phyloP scores from a whole-genome alignment of 1,140 invertebrate species.

The Hyles vespertilio region DNA sequence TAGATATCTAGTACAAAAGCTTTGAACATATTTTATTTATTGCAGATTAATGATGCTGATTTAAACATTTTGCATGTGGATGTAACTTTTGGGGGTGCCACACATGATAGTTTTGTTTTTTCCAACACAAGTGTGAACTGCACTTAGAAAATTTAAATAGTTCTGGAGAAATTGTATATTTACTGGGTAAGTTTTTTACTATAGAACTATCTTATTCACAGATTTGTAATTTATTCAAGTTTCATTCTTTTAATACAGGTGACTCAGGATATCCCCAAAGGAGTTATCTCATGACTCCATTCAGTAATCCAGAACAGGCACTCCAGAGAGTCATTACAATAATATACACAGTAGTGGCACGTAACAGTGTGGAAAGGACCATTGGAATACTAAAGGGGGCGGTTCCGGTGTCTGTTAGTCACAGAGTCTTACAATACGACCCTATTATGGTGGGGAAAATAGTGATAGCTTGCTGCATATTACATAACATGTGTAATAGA shows the following conservation, averaged over 20 bases:
- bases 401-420: conserved; percentile 10
- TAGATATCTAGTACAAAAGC: no score
- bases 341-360: conserved; percentile 3
- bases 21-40: no score
- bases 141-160: conserved; percentile 1
- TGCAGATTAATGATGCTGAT: no score
- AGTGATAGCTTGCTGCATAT: conserved; percentile 7
- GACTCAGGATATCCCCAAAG: conserved; percentile 9
- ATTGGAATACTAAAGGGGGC: conserved; percentile 10
- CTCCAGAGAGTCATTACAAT: conserved; percentile 6
- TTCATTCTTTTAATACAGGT: no score
- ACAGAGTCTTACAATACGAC: conserved; percentile 9
- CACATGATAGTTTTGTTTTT: no score
- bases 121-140: no score
- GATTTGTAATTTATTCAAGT: no score
- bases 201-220: no score
- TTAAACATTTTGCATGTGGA: no score
- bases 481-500: no score
- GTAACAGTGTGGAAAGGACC: conserved; percentile 10
- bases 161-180: conserved; percentile 3
- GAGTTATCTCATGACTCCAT: conserved; percentile 7
- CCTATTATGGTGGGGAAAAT: conserved; percentile 6
- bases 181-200: neutral
- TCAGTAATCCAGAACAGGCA: neutral
- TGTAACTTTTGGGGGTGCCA: no score